phyloP scores from a whole-genome alignment of 2,888 invertebrate species.

The Isoperla grammatica region DNA sequence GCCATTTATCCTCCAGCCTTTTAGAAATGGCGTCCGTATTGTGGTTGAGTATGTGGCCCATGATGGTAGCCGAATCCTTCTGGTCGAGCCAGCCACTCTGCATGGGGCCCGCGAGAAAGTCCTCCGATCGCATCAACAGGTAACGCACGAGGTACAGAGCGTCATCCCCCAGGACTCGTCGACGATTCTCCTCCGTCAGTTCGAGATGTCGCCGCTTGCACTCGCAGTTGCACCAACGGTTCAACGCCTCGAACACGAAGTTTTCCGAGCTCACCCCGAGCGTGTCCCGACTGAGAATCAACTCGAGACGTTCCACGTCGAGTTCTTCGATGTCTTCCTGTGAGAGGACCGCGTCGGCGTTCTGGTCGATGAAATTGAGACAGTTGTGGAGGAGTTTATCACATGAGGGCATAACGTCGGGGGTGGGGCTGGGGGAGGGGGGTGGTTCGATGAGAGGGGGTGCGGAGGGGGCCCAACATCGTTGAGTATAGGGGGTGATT shows the following conservation, averaged over 20 bases:
- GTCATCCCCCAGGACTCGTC: slow-evolving; percentile 46
- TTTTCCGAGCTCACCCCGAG: slow-evolving; percentile 58
- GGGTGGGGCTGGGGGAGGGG: slow-evolving; percentile 43
- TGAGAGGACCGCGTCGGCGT: slow-evolving; percentile 50
- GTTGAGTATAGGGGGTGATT: slow-evolving; percentile 34
- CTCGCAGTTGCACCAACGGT: slow-evolving; percentile 55
- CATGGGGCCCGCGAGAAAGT: slow-evolving; percentile 56
- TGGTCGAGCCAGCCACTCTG: slow-evolving; percentile 50
- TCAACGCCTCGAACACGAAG: slow-evolving; percentile 48
- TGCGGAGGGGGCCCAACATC: slow-evolving; percentile 27
- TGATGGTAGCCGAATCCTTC: slow-evolving; percentile 45
- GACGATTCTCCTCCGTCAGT: slow-evolving; percentile 48
- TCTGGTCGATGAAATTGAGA: slow-evolving; percentile 54
- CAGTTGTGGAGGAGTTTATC: slow-evolving; percentile 62
- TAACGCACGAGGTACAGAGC: slow-evolving; percentile 55
- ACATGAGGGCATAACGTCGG: slow-evolving; percentile 47
- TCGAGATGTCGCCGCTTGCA: slow-evolving; percentile 51
- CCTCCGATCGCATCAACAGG: slow-evolving; percentile 58
- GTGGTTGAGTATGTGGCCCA: slow-evolving; percentile 35
- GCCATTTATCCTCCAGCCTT: slow-evolving; percentile 47
- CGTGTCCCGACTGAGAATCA: slow-evolving; percentile 62
- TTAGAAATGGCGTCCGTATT: slow-evolving; percentile 38
- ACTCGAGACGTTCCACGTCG: slow-evolving; percentile 56
- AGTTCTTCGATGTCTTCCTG: slow-evolving; percentile 57
- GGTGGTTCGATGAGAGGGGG: slow-evolving; percentile 33